These are phyloP conservation scores for Theocolax elegans DNA, from an alignment of 1,140 invertebrate genomes.

Conservation along the genomic window DNA sequence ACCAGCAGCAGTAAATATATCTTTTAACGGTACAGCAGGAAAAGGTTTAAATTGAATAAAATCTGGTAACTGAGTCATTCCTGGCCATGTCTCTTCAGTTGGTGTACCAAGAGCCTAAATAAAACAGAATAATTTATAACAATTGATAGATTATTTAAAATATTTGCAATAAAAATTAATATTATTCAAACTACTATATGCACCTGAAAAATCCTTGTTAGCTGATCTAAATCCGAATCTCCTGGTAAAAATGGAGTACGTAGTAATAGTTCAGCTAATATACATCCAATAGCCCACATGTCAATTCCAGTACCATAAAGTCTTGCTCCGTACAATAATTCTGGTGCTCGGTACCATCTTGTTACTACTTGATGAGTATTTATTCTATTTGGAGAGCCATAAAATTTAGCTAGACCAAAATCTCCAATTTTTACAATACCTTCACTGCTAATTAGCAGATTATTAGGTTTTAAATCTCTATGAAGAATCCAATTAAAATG, in stretches of 20 bases:
- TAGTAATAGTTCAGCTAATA: slow-evolving; percentile 93
- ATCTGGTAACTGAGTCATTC: slow-evolving; percentile 86
- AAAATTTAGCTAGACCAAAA: slow-evolving; percentile 98
- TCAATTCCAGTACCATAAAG: slow-evolving; percentile 97
- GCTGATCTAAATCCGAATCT: slow-evolving; percentile 96
- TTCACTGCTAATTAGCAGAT: slow-evolving; percentile 92
- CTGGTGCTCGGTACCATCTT: slow-evolving; percentile 92
- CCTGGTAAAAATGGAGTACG: slow-evolving; percentile 94
- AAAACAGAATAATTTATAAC: background rate
- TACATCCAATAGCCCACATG: slow-evolving; percentile 99
- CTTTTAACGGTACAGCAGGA: slow-evolving; percentile 82
- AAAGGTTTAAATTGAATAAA: slow-evolving; percentile 93
- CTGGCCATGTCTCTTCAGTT: slow-evolving; percentile 91
- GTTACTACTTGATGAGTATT: slow-evolving; percentile 99
- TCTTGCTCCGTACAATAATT: slow-evolving; percentile 94
- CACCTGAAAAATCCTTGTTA: slow-evolving; percentile 94
- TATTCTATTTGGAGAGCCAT: slow-evolving; percentile 93
- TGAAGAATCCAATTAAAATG: slow-evolving; percentile 98
- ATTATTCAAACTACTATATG: background rate
- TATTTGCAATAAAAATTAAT: slow-evolving; percentile 13
- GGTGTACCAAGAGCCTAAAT: slow-evolving; percentile 84
- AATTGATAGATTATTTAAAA: background rate
- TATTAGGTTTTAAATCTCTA: slow-evolving; percentile 99
- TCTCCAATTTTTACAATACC: slow-evolving; percentile 97
- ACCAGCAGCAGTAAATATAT: slow-evolving; percentile 95